Evolutionary conservation across 1,140 invertebrate genomes (phyloP).

Genomic region (Caerostris extrusa): DNA sequence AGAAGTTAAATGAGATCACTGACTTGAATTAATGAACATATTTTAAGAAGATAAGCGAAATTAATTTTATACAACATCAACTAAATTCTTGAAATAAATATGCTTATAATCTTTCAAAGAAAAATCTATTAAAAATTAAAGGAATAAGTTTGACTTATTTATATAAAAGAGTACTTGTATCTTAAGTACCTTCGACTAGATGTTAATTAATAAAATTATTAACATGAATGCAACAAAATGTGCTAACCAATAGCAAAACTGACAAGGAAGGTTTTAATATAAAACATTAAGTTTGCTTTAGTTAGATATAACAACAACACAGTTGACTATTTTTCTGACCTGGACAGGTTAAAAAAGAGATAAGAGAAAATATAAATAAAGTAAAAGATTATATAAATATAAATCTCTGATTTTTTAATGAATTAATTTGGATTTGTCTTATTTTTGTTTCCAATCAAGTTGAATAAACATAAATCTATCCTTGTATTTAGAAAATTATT

Average conservation of each 20-base stretch:
- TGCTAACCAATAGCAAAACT: neutral
- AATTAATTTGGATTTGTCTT: too few species aligned
- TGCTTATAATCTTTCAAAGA: neutral
- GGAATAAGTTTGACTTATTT: conserved; percentile 11
- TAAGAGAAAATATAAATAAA: neutral
- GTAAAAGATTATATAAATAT: too few species aligned
- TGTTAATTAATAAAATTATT: conserved; percentile 17
- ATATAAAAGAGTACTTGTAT: neutral
- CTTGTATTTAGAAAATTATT: too few species aligned
- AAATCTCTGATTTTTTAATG: too few species aligned
- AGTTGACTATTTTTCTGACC: neutral
- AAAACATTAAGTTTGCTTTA: neutral
- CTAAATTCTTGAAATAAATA: too few species aligned
- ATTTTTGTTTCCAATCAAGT: too few species aligned
- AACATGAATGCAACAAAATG: neutral
- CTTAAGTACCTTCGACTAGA: conserved; percentile 28
- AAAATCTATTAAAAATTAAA: conserved; percentile 9
- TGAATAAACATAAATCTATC: too few species aligned
- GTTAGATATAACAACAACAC: neutral
- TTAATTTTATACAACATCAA: too few species aligned
- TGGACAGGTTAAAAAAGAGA: neutral
- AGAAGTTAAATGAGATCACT: too few species aligned
- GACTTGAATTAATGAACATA: too few species aligned
- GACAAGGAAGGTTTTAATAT: neutral
- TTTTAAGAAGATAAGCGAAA: too few species aligned